Percentiles rank a stretch among this genome's conserved stretches.
phyloP scores from a whole-genome alignment of 2,797 vertebrate genomes.

The Prunella strophiata region DNA sequence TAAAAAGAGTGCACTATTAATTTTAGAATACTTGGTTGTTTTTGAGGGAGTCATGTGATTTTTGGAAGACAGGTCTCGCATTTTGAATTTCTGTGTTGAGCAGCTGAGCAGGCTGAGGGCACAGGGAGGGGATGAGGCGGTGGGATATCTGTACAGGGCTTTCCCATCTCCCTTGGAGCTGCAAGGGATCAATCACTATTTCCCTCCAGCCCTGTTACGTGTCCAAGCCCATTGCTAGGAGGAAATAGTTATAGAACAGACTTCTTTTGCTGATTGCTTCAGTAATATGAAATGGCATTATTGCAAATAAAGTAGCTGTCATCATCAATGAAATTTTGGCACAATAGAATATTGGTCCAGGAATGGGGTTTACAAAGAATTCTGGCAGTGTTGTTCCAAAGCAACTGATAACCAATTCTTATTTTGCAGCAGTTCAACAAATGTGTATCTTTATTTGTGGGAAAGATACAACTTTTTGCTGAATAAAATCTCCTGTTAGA shows the following conservation, averaged over 20 bases:
- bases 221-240: neutral
- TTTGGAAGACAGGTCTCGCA: neutral
- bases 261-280: neutral
- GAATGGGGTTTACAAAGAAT: neutral
- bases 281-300: neutral
- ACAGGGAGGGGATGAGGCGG: rapidly evolving
- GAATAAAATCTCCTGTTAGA: neutral
- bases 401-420: neutral
- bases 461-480: neutral
- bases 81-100: neutral
- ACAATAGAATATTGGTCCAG: neutral
- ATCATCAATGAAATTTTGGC: neutral
- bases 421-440: neutral
- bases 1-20: neutral
- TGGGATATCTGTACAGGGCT: rapidly evolving
- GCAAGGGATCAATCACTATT: neutral
- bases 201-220: neutral
- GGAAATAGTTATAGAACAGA: neutral
- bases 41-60: rapidly evolving
- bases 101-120: neutral
- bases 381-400: neutral
- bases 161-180: rapidly evolving
- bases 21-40: rapidly evolving
- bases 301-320: neutral
- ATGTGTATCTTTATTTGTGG: neutral